Evolutionary conservation across 23 tunicate species (phyloP), one percentile per base, ranked within the genome.

Genomic region (Pegea sp.): DNA sequence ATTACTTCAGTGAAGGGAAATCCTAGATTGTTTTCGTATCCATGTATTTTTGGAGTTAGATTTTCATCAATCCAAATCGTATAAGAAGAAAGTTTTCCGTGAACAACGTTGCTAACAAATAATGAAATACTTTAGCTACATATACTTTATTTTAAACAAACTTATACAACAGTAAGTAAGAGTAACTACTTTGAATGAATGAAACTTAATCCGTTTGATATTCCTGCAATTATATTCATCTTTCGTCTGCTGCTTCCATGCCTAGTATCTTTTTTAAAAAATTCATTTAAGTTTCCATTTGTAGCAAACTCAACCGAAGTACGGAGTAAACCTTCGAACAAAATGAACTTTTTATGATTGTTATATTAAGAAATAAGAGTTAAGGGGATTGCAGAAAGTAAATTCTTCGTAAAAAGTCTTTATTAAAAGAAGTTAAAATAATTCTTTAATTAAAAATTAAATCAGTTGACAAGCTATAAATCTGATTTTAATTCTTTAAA

Each of bases 21-120:
- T 38, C 46, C 46, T 38, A 8, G 13, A 16, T 38, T 38, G 46
- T 38, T 38, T 38, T 38, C 46, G 46, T 38, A 38, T 38, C 16
- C 46, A 38, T 38, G 46, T 38, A 38, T 38, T 38, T 38, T 38
- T 11, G 46, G 46, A 11, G 46, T 38, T 11, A 38, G 46, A 38
- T 38, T 38, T 38, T 38, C 46, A 16, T 38, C 46, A 38, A 38
- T 38, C 46, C 46, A 38, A 11, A 38, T 16, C 11, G 46, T 38
- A 16, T 38, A 16, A 11, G 46, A 38, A 38, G 46, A 38, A 8
- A 38, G 46, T 38, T 38, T 38, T 8, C 46, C 46, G 46, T 38
- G 46, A 38, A 38, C 46, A 38, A 38, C 46, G 46, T 38, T 38
- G 46, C 46, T 38, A 38, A 8, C 16, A 11, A 38, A 8, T 8